Evolutionary conservation across 1,140 invertebrate species (phyloP).

Genomic region (Gyrodactylus bullatarudis): DNA sequence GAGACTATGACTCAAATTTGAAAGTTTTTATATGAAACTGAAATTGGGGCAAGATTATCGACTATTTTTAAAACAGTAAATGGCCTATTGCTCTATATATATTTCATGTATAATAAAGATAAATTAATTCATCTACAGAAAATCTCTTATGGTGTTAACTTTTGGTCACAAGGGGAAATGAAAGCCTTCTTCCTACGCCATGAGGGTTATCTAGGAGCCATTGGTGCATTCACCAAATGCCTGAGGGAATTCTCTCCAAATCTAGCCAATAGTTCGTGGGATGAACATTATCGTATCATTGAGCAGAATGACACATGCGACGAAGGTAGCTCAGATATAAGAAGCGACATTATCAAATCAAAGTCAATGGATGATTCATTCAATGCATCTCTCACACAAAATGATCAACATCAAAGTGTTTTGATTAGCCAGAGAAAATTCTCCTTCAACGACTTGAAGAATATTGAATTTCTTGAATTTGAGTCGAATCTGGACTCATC

Average conservation of each 20-base stretch:
- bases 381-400: neutral
- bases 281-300: neutral
- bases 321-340: too few species aligned
- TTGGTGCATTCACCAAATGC: constrained; percentile 29
- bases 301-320: too few species aligned
- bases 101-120: too few species aligned
- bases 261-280: neutral
- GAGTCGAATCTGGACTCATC: neutral
- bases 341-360: too few species aligned
- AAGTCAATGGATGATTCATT: neutral
- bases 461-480: neutral
- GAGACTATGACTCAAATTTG: too few species aligned
- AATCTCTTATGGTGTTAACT: constrained; percentile 36
- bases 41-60: too few species aligned
- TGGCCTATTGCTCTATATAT: too few species aligned
- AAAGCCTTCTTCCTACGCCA: constrained; percentile 36
- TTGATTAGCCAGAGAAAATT: neutral
- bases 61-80: too few species aligned
- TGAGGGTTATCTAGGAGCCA: constrained; percentile 39
- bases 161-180: constrained; percentile 34
- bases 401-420: neutral
- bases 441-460: neutral
- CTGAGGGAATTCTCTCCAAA: neutral
- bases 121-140: constrained; percentile 27
- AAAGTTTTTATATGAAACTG: too few species aligned